Conservation (phyloP, 1,140 invertebrate genomes). For the Oreohelix idahoensis region DNA sequence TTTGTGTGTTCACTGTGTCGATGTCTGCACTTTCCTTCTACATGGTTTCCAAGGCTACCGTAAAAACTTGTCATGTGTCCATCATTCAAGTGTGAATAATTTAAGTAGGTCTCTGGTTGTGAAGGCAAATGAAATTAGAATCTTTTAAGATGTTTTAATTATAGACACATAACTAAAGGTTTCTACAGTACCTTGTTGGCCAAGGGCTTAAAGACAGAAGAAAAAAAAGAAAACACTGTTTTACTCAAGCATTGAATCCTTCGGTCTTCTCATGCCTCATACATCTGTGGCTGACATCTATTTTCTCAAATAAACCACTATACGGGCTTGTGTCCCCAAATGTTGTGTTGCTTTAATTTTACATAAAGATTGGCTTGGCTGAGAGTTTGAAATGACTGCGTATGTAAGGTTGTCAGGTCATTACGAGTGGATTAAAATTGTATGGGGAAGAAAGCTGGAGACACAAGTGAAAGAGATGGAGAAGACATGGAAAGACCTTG, state of each 20-base stretch:
- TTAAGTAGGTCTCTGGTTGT: background rate
- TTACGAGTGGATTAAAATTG: no score
- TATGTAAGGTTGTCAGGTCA: no score
- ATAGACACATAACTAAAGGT: background rate
- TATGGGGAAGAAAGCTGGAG: no score
- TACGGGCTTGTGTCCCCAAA: background rate
- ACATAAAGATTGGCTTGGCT: no score
- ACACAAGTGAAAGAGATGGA: no score
- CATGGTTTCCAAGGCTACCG: background rate
- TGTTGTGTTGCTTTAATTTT: background rate
- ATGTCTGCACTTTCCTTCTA: background rate
- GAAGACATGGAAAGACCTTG: no score
- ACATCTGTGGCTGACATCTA: background rate
- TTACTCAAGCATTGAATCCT: background rate
- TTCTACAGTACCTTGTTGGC: background rate
- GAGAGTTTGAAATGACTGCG: no score
- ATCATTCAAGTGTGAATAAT: background rate
- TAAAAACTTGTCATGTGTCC: no score
- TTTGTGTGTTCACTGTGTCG: background rate
- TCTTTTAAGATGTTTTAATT: background rate
- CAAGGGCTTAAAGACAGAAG: background rate
- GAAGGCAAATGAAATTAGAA: background rate
- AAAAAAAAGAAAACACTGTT: background rate
- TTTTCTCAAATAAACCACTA: constrained; percentile 1
- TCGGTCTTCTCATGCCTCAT: background rate